These are phyloP conservation scores for Myzus persicae DNA, from an alignment of 1,140 invertebrate genomes.

Conservation along the genomic window DNA sequence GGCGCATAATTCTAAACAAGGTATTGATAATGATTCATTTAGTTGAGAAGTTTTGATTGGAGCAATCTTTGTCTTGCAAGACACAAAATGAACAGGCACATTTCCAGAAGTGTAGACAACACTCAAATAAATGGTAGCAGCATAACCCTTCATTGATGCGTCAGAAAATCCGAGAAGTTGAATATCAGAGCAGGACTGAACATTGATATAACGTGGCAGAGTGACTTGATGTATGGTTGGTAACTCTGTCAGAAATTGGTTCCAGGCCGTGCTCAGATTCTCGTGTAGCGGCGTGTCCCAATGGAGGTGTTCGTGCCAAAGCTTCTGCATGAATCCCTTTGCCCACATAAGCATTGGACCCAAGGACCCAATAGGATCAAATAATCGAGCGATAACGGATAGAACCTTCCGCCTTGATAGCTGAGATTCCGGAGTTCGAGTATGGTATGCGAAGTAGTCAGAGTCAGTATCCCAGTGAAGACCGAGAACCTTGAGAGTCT, in stretches of 20 bases:
- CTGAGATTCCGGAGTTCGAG: not conserved
- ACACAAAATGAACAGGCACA: not conserved
- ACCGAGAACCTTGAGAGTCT: not conserved
- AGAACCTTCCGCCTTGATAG: slow-evolving; percentile 58
- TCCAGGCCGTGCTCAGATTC: slow-evolving; percentile 43
- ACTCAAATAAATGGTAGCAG: too few species aligned
- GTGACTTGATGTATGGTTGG: not conserved
- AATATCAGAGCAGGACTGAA: too few species aligned
- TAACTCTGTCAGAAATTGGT: slow-evolving; percentile 43
- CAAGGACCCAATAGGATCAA: slow-evolving; percentile 62
- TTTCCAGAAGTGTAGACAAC: not conserved
- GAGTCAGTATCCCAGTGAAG: not conserved
- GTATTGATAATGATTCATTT: too few species aligned
- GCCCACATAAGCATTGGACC: slow-evolving; percentile 61
- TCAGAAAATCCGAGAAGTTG: too few species aligned
- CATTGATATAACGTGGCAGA: too few species aligned
- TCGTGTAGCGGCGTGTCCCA: slow-evolving; percentile 48
- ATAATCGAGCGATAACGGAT: slow-evolving; percentile 61
- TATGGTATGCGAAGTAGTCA: not conserved
- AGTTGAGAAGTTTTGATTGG: too few species aligned
- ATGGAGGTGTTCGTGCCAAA: slow-evolving; percentile 53
- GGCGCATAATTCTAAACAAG: too few species aligned
- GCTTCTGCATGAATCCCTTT: slow-evolving; percentile 59
- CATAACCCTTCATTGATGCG: too few species aligned
- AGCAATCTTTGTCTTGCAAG: too few species aligned